phyloP scores from a whole-genome alignment of 2,888 invertebrate species.

The Adela reaumurella region DNA sequence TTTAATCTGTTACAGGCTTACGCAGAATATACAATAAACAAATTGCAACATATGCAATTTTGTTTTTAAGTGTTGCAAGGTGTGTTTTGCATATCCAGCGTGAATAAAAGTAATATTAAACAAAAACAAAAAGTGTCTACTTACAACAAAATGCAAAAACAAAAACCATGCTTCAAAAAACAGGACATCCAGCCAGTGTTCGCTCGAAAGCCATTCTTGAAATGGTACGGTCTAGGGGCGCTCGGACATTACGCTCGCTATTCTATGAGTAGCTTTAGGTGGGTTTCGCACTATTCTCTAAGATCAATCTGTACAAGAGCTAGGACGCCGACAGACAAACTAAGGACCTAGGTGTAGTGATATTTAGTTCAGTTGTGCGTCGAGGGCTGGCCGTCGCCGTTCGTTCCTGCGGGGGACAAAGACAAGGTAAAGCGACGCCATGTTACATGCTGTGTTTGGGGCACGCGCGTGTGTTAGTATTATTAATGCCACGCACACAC shows the following conservation, averaged over 20 bases:
- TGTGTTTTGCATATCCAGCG: too few species aligned
- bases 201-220: neutral
- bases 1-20: too few species aligned
- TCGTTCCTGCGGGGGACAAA: constrained; percentile 49
- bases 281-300: neutral
- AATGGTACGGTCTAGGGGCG: too few species aligned
- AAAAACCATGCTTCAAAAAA: constrained; percentile 43
- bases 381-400: constrained; percentile 37
- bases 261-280: too few species aligned
- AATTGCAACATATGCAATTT: too few species aligned
- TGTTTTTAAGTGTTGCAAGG: too few species aligned
- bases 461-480: too few species aligned
- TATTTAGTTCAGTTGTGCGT: constrained; percentile 28
- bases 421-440: constrained; percentile 36
- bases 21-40: too few species aligned
- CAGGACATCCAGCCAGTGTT: neutral
- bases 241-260: too few species aligned
- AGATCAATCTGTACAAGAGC: too few species aligned
- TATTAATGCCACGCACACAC: too few species aligned
- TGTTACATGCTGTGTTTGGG: constrained; percentile 32
- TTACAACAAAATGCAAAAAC: constrained; percentile 52
- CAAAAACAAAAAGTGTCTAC: constrained; percentile 29
- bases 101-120: constrained; percentile 9
- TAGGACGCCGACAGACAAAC: too few species aligned
- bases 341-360: neutral